phyloP scores from a whole-genome alignment of 92 coral and sea anemone species.

The Actinernus sp. region DNA sequence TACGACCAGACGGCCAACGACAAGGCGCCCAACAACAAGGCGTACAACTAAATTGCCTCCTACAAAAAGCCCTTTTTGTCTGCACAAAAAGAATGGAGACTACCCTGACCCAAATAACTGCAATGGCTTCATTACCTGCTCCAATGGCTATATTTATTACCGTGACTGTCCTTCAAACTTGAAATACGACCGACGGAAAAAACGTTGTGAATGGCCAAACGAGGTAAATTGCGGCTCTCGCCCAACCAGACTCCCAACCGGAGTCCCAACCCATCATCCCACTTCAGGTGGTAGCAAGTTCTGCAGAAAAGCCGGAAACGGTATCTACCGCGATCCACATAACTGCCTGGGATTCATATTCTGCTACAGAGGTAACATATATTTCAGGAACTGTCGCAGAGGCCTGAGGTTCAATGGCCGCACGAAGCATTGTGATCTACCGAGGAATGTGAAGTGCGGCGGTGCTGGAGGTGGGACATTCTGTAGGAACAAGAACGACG shows the following conservation, averaged over 20 bases:
- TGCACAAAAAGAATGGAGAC: constrained; percentile 20
- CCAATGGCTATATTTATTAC: too few relatives aligned
- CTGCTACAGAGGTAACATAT: constrained; percentile 23
- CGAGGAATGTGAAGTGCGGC: constrained; percentile 43
- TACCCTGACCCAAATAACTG: constrained; percentile 52
- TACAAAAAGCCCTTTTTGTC: too few relatives aligned
- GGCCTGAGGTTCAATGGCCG: constrained; percentile 19
- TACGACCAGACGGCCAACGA: neutral
- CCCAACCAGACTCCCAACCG: constrained; percentile 4
- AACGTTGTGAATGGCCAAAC: constrained; percentile 33
- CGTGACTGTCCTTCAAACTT: constrained; percentile 23
- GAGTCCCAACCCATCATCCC: neutral
- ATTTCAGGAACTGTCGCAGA: constrained; percentile 28
- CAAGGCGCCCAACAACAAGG: neutral
- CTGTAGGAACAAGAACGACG: constrained; percentile 18
- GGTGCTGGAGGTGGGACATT: constrained; percentile 26
- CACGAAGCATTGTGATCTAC: constrained; percentile 36
- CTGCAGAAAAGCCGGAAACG: constrained; percentile 27
- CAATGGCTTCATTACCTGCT: constrained; percentile 44
- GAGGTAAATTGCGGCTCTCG: constrained; percentile 7
- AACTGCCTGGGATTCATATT: constrained; percentile 51
- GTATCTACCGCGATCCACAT: constrained; percentile 40
- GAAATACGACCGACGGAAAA: constrained; percentile 13
- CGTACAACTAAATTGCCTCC: constrained; percentile 1
- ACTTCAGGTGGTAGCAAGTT: constrained; percentile 9